These are phyloP conservation scores for Tympanuchus pallidicinctus DNA, from an alignment of 2,113 vertebrate species.

Conservation along the genomic window DNA sequence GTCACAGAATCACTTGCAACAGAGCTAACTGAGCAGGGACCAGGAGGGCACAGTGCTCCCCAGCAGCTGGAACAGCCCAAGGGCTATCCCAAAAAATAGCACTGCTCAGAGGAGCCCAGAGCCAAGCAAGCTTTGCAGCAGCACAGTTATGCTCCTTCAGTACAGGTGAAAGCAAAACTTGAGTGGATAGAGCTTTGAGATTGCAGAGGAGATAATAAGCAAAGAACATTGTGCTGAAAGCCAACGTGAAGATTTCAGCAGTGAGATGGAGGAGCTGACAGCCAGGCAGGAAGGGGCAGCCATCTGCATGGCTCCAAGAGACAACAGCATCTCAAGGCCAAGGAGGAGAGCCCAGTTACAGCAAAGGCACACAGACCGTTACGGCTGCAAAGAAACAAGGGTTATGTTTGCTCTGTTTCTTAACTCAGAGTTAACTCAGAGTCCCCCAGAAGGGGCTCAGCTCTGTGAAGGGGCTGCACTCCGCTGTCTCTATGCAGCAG, in stretches of 20 bases:
- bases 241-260: not conserved
- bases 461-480: not conserved
- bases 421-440: not conserved
- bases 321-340: not conserved
- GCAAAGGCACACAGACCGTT: not conserved
- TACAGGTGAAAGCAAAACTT: not conserved
- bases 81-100: not conserved
- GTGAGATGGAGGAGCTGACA: not conserved
- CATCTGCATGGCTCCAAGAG: not conserved
- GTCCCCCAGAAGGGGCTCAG: not conserved
- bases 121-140: not conserved
- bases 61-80: not conserved
- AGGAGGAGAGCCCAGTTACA: not conserved
- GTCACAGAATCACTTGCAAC: not conserved
- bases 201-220: not conserved
- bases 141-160: not conserved
- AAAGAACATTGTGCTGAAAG: conserved; percentile 5
- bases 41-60: fast-evolving
- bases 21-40: not conserved
- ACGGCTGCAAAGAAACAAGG: not conserved
- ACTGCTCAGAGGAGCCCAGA: not conserved
- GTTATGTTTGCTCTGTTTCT: not conserved
- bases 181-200: not conserved
- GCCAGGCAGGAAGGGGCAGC: not conserved
- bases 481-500: not conserved